A percentile compares a stretch with the other conserved stretches of the same genome.
Evolutionary conservation across 1,140 invertebrate genomes (phyloP).

Genomic region (Orussus abietinus): DNA sequence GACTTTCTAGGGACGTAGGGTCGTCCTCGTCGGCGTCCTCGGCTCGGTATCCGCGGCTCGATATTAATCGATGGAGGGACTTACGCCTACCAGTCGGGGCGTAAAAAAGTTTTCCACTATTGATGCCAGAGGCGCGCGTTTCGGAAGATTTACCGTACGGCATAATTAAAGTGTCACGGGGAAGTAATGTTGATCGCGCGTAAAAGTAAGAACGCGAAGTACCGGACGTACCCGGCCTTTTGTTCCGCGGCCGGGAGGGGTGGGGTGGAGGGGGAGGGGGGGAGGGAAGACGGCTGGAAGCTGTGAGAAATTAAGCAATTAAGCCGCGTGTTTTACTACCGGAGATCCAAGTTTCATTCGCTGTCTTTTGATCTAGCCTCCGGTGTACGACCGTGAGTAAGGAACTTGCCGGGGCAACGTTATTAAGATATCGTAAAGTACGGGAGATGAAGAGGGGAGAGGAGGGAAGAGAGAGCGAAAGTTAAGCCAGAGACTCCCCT

Average conservation of each 20-base stretch:
- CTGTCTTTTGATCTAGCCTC: conserved; percentile 29
- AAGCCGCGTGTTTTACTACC: conserved; percentile 42
- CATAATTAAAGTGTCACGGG: conserved; percentile 51
- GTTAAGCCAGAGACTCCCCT: too few relatives aligned
- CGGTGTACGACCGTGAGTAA: too few relatives aligned
- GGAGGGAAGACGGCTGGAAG: too few relatives aligned
- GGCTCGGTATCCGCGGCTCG: too few relatives aligned
- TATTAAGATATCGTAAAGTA: too few relatives aligned
- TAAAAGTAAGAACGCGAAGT: conserved; percentile 43
- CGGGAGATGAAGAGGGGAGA: too few relatives aligned
- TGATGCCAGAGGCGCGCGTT: conserved; percentile 19
- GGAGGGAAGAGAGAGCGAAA: too few relatives aligned
- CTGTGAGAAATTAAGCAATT: conserved; percentile 53
- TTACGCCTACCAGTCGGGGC: conserved; percentile 1
- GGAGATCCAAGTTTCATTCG: conserved; percentile 31
- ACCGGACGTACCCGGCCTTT: conserved; percentile 41
- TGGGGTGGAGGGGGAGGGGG: too few relatives aligned
- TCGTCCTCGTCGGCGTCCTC: too few relatives aligned
- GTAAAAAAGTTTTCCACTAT: conserved; percentile 25
- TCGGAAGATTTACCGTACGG: conserved; percentile 42
- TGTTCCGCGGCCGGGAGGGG: conserved; percentile 35
- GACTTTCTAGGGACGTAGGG: too few relatives aligned
- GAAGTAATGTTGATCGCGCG: conserved; percentile 43
- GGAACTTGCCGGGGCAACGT: too few relatives aligned
- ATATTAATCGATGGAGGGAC: too few relatives aligned